phyloP scores from a whole-genome alignment of 2,888 invertebrate genomes.

The Folsomia manolachei region DNA sequence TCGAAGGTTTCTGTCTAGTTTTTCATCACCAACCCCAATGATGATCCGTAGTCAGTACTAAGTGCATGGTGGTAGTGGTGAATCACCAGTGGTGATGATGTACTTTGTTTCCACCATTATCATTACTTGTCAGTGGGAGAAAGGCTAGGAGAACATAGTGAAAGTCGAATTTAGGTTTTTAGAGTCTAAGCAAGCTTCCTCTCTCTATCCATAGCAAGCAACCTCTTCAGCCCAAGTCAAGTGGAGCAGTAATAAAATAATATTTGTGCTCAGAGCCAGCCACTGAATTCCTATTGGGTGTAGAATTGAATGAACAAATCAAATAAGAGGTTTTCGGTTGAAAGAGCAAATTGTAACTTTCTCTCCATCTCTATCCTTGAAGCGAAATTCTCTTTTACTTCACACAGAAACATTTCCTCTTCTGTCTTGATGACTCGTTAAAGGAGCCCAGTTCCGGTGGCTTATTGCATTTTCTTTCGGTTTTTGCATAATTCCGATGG shows the following conservation, averaged over 20 bases:
- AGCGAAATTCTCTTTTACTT: neutral
- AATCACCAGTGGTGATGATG: neutral
- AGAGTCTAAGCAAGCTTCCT: too few relatives aligned
- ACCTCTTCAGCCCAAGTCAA: neutral
- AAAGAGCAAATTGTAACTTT: neutral
- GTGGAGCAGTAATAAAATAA: conserved; percentile 4
- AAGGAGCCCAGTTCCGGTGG: conserved; percentile 11
- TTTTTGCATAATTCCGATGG: conserved; percentile 18
- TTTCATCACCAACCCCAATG: neutral
- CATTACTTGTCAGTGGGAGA: neutral
- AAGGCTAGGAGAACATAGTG: neutral
- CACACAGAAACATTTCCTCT: too few relatives aligned
- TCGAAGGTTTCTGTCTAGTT: neutral
- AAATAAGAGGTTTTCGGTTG: neutral
- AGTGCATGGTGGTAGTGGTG: neutral
- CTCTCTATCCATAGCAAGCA: too few relatives aligned
- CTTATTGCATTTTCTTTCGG: conserved; percentile 20
- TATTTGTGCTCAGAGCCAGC: neutral
- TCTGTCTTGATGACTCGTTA: conserved; percentile 15
- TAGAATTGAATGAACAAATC: too few relatives aligned
- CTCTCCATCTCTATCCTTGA: neutral
- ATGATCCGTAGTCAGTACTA: neutral
- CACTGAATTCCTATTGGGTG: neutral
- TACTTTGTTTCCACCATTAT: neutral
- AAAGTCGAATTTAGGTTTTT: conserved; percentile 1